These are phyloP conservation scores for Dinomys branickii DNA, from an alignment of 2,113 vertebrate species.

Conservation along the genomic window DNA sequence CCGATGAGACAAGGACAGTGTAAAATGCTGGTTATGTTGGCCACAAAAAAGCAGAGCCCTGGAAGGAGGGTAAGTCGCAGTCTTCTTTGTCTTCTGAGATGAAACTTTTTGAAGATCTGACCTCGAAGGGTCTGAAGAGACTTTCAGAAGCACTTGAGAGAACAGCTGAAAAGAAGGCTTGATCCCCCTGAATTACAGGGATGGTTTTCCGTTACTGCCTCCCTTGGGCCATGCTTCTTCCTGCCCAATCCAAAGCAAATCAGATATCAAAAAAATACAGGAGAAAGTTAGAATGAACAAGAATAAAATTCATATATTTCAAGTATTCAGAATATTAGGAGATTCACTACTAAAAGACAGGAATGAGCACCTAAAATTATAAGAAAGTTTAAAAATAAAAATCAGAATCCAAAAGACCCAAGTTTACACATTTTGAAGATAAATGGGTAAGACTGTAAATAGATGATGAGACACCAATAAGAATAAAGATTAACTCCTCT, in stretches of 20 bases:
- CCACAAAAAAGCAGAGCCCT: background rate
- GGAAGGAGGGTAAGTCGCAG: background rate
- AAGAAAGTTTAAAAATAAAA: slow-evolving; percentile 2
- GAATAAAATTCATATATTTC: background rate
- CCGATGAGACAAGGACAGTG: background rate
- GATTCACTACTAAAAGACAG: background rate
- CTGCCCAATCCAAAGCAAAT: slow-evolving; percentile 4
- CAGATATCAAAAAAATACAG: background rate
- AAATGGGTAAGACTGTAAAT: slow-evolving; percentile 3
- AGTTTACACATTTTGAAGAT: background rate
- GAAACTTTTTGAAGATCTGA: background rate
- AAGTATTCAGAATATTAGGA: slow-evolving; percentile 1
- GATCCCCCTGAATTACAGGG: background rate
- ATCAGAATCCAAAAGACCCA: background rate
- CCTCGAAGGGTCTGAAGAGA: background rate
- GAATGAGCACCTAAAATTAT: slow-evolving; percentile 10
- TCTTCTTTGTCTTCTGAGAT: background rate
- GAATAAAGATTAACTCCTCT: background rate
- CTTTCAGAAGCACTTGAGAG: background rate
- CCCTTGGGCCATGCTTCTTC: background rate
- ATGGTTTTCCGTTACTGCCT: background rate
- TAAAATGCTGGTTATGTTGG: background rate
- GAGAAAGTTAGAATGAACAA: background rate
- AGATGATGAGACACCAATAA: background rate
- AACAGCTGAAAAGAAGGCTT: background rate